A percentile compares a stretch with the other conserved stretches of the same genome.
Evolutionary conservation across 2,888 invertebrate species (phyloP).

Genomic region (Orthosia cruda): DNA sequence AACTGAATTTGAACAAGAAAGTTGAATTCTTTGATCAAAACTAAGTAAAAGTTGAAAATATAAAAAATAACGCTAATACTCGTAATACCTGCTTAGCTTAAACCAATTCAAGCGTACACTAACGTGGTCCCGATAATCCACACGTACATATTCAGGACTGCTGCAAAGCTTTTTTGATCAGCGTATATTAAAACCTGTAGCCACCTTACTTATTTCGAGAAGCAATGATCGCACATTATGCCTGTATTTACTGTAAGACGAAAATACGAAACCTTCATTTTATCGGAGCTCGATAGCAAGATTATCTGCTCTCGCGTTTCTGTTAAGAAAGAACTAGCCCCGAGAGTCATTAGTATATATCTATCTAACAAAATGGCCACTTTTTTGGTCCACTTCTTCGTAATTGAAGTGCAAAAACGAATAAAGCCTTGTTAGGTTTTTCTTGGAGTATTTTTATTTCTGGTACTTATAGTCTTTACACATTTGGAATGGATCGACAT

Average conservation of each 20-base stretch:
- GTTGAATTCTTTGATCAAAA: no score
- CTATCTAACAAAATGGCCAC: conserved; percentile 49
- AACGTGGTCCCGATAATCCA: not conserved
- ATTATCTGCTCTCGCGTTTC: conserved; percentile 52
- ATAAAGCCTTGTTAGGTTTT: conserved; percentile 42
- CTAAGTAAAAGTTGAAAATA: not conserved
- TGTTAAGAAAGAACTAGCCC: conserved; percentile 57
- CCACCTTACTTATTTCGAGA: conserved; percentile 32
- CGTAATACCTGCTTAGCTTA: not conserved
- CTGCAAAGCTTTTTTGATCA: conserved; percentile 11
- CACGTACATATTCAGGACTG: not conserved
- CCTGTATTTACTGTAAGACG: conserved; percentile 54
- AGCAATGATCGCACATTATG: conserved; percentile 54
- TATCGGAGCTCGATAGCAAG: conserved; percentile 61
- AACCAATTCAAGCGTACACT: conserved; percentile 24
- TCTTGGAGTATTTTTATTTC: conserved; percentile 10
- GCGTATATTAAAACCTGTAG: conserved; percentile 18
- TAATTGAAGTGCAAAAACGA: conserved; percentile 64
- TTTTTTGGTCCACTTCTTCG: conserved; percentile 57
- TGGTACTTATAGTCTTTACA: not conserved
- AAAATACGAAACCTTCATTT: conserved; percentile 44
- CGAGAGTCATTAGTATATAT: conserved; percentile 60
- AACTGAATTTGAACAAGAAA: not conserved
- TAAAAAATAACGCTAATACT: not conserved
- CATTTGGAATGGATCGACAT: conserved; percentile 11